Conservation (phyloP, 2,888 invertebrate genomes). For the Heterodera filipjevi region DNA sequence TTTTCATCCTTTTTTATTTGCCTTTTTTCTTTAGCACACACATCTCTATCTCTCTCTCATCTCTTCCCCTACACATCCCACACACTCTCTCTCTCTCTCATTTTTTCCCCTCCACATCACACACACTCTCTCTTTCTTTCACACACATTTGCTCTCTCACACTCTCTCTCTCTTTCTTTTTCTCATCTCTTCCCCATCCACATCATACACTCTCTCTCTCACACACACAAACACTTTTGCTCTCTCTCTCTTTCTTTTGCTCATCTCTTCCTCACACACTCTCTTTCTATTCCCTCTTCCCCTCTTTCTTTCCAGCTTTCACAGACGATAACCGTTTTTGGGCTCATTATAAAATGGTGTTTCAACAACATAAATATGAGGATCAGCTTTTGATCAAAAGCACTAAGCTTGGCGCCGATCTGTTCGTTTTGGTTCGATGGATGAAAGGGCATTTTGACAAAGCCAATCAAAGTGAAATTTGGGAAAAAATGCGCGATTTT, state of each 20-base stretch:
- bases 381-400: background rate
- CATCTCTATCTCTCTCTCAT: too few relatives aligned
- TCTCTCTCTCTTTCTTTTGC: background rate
- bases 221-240: too few relatives aligned
- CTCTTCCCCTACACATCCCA: too few relatives aligned
- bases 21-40: too few relatives aligned
- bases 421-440: background rate
- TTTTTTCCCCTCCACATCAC: background rate
- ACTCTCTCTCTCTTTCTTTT: background rate
- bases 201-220: too few relatives aligned
- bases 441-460: background rate
- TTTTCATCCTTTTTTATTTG: too few relatives aligned
- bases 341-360: background rate
- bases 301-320: background rate
- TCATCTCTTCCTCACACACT: background rate
- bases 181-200: too few relatives aligned
- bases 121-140: background rate
- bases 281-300: background rate
- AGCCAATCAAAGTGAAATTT: background rate
- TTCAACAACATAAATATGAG: background rate
- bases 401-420: background rate
- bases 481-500: background rate
- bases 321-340: background rate
- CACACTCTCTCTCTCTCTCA: background rate
- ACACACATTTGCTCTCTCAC: background rate